Conservation (phyloP, 2,113 vertebrate species). For the Talpa occidentalis region DNA sequence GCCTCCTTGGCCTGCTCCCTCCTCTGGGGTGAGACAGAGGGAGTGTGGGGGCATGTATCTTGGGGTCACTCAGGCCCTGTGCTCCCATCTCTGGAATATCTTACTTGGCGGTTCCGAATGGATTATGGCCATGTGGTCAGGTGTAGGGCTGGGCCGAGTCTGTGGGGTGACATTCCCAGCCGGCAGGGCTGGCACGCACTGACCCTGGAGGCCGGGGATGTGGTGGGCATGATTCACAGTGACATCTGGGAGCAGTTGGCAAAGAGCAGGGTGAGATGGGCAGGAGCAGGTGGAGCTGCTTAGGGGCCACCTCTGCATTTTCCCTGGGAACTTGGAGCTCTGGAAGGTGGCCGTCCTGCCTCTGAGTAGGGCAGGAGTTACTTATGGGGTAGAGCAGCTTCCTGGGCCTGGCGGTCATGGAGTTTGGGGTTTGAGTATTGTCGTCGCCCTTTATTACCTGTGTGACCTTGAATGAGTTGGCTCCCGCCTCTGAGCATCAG, state of each 20-base stretch:
- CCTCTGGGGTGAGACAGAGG: neutral
- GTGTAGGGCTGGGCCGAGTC: neutral
- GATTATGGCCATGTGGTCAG: neutral
- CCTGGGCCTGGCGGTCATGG: neutral
- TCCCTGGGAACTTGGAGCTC: neutral
- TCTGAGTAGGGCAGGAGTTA: neutral
- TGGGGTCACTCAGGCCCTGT: neutral
- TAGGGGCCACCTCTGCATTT: neutral
- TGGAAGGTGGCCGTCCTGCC: neutral
- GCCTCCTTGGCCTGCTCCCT: neutral
- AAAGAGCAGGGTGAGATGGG: constrained; percentile 34
- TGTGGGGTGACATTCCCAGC: neutral
- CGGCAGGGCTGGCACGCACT: constrained; percentile 14
- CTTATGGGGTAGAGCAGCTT: neutral
- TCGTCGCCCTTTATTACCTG: neutral
- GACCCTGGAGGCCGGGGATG: constrained; percentile 30
- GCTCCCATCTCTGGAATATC: neutral
- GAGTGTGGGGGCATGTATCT: neutral
- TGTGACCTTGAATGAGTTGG: constrained; percentile 8
- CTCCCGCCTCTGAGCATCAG: neutral
- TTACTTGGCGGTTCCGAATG: neutral
- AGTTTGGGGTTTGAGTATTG: neutral
- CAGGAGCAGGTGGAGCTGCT: constrained; percentile 68
- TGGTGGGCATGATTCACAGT: constrained; percentile 62
- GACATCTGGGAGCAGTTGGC: constrained; percentile 63